Evolutionary conservation across 2,888 invertebrate genomes (phyloP), one percentile per base, ranked within the genome.

Genomic region (Metellina segmentata): DNA sequence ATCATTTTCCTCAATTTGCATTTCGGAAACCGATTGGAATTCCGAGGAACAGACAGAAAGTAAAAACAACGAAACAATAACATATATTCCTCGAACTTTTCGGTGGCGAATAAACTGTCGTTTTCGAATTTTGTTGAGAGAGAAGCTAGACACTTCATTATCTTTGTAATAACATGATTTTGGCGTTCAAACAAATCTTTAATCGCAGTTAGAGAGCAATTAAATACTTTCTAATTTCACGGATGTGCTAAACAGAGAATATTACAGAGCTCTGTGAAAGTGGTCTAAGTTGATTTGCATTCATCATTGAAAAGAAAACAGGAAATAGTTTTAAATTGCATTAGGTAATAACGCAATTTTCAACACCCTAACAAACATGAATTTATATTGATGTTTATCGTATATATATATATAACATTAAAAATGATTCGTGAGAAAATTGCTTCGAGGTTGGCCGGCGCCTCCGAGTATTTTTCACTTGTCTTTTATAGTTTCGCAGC

Each of bases 121-220:
- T 77, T 7, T 49, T n/a, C 77, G 19, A 77, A 77, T 51, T 77
- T 77, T n/a, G 52, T 8, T 51, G n/a, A 19, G 7, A n/a, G n/a
- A n/a, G n/a, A n/a, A n/a, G 72, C 51, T 51, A 13, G 70, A 71
- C 72, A 82, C 72, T 51, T 82, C 82, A 82, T 82, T 82, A 72
- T 71, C 82, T 51, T 52, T 72, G 72, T 51, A 72, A 82, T 71
- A 82, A 82, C 82, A 82, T 19, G 82, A 82, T 82, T 72, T 82
- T 16, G 51, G 82, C n/a, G 82, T 71, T 72, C 82, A 82, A 82
- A 82, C 72, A 82, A 52, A 72, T 82, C 71, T 72, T 72, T 72
- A 82, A 82, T 82, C 71, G 72, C 7, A 51, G 81, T 81, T 81
- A 16, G 9, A 51, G 19, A 20, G 51, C 72, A 82, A 82, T 82